Evolutionary conservation across 2,113 vertebrate genomes (phyloP).

Genomic region (Himantopus leucocephalus): DNA sequence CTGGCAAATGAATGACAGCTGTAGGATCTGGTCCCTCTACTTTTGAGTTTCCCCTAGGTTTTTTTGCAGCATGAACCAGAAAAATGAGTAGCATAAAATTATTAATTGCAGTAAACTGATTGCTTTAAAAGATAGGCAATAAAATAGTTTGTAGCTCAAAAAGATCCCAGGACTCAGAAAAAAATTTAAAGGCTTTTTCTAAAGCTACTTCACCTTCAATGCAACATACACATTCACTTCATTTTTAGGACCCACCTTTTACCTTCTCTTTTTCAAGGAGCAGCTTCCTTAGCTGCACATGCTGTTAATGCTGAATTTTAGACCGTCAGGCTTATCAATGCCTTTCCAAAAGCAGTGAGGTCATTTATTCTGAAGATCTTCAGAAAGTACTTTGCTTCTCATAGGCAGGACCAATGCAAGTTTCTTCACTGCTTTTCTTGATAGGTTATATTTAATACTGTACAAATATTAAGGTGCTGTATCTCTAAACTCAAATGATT

Average conservation of each 20-base stretch:
- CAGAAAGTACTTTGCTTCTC: not conserved
- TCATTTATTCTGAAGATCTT: not conserved
- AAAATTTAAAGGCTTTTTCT: not conserved
- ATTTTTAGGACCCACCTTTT: not conserved
- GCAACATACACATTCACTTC: not conserved
- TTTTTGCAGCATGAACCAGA: not conserved
- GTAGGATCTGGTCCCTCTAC: not conserved
- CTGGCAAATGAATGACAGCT: not conserved
- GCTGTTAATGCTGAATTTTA: not conserved
- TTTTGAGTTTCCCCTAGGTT: not conserved
- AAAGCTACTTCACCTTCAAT: not conserved
- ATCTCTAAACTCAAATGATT: not conserved
- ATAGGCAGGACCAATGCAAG: not conserved
- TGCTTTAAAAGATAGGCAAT: not conserved
- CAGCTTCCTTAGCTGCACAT: not conserved
- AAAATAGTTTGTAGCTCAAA: not conserved
- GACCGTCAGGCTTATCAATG: not conserved
- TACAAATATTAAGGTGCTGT: not conserved
- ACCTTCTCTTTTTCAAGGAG: not conserved
- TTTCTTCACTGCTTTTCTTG: not conserved
- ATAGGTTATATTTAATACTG: not conserved
- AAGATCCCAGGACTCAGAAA: not conserved
- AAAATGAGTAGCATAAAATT: not conserved
- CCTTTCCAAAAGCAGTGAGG: not conserved
- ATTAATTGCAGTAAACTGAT: not conserved